Evolutionary conservation across 2,888 invertebrate genomes (phyloP).

Genomic region (Ernsta delagoae): DNA sequence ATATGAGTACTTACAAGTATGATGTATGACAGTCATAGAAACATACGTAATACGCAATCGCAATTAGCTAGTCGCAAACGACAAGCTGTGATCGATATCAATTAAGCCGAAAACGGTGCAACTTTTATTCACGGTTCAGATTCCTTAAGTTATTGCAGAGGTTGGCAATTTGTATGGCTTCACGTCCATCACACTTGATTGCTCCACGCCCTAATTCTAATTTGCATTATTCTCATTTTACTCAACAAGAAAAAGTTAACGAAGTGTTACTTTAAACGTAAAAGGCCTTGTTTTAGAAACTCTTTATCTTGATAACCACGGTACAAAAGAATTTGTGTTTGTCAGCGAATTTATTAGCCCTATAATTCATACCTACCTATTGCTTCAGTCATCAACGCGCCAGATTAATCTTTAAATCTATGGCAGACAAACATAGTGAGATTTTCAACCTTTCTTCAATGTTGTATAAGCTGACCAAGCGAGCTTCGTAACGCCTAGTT

Average conservation of each 20-base stretch:
- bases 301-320: constrained; percentile 24
- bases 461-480: no score
- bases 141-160: constrained; percentile 5
- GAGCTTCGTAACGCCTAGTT: no score
- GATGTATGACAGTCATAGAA: constrained; percentile 16
- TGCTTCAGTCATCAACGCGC: no score
- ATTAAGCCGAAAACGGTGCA: constrained; percentile 15
- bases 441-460: no score
- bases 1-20: constrained; percentile 6
- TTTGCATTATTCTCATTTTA: constrained; percentile 52
- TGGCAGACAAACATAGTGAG: no score
- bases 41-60: constrained; percentile 10
- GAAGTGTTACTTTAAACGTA: constrained; percentile 15
- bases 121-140: constrained; percentile 2
- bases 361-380: no score
- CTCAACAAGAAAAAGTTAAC: constrained; percentile 36
- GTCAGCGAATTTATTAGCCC: constrained; percentile 6
- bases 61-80: constrained; percentile 22
- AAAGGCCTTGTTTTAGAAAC: constrained; percentile 16
- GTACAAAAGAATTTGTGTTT: constrained; percentile 18
- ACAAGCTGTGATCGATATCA: constrained; percentile 26
- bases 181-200: constrained; percentile 57
- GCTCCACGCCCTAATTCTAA: constrained; percentile 46
- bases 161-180: constrained; percentile 12
- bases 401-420: no score